phyloP scores from a whole-genome alignment of 2,113 vertebrate genomes.

The Brachypodius melanocephalos region DNA sequence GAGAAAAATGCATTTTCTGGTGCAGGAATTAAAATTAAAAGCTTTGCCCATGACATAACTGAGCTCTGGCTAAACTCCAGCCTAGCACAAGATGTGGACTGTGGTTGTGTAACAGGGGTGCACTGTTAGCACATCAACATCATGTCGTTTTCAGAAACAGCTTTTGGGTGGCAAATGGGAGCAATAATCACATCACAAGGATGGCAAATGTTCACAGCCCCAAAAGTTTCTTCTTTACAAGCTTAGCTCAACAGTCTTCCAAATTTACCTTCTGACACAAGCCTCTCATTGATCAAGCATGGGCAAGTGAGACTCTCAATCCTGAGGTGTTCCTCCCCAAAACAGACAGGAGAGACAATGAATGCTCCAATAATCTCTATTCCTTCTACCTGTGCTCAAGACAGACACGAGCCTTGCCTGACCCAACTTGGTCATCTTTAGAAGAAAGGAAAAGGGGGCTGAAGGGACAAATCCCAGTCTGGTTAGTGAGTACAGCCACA shows the following conservation, averaged over 20 bases:
- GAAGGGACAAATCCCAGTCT: background rate
- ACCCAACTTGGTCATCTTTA: background rate
- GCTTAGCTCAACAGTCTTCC: background rate
- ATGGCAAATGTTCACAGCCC: background rate
- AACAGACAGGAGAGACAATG: fast-evolving
- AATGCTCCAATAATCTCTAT: background rate
- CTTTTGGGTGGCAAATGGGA: background rate
- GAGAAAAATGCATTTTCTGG: background rate
- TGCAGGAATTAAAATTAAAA: background rate
- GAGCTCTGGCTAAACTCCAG: background rate
- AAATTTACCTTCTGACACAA: background rate
- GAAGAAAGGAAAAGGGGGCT: background rate
- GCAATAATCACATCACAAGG: background rate
- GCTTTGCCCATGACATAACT: background rate
- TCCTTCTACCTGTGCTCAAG: background rate
- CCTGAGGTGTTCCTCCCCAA: background rate
- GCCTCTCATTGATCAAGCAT: background rate
- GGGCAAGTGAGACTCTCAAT: background rate
- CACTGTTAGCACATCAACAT: background rate
- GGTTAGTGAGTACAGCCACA: background rate
- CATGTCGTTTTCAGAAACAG: background rate
- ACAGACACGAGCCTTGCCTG: background rate
- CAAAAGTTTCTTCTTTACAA: background rate
- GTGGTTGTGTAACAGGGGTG: background rate
- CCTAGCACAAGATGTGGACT: background rate